Percentiles rank a stretch among this genome's conserved stretches.
phyloP scores from a whole-genome alignment of 2,888 invertebrate genomes.

The Oxytorus armatus region DNA sequence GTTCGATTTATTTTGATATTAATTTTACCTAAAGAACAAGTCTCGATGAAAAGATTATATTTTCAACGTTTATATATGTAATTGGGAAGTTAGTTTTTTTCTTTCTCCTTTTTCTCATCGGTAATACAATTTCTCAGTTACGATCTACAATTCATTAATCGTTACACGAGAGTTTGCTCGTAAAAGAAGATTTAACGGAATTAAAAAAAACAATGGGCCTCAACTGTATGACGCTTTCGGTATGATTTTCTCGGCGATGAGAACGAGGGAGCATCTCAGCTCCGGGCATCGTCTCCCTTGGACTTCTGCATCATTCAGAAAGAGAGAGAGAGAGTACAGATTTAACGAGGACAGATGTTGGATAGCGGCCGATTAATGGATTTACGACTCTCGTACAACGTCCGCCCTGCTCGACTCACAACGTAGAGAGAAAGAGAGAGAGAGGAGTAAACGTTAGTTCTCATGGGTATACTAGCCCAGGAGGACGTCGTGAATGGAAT shows the following conservation, averaged over 20 bases:
- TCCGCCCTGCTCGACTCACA: conserved; percentile 36
- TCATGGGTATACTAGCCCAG: conserved; percentile 26
- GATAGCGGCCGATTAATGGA: conserved; percentile 69
- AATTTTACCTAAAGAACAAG: no score
- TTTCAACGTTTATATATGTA: no score
- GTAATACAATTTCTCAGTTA: no score
- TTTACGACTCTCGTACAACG: conserved; percentile 66
- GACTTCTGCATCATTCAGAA: background rate
- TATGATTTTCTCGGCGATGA: background rate
- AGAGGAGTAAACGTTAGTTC: conserved; percentile 4
- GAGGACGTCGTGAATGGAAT: conserved; percentile 70
- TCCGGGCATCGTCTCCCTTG: background rate
- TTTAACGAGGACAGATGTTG: conserved; percentile 69
- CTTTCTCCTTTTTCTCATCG: background rate
- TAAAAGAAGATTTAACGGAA: no score
- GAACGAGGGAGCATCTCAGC: conserved; percentile 3
- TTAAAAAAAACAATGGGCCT: no score
- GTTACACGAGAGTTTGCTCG: no score
- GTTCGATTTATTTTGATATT: no score
- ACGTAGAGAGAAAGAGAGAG: conserved; percentile 31
- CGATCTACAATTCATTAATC: background rate
- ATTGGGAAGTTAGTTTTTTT: no score
- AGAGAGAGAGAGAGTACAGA: conserved; percentile 47
- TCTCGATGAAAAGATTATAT: no score
- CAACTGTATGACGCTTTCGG: no score